Evolutionary conservation across 2,113 vertebrate species (phyloP).

Genomic region (Halcyon senegalensis): DNA sequence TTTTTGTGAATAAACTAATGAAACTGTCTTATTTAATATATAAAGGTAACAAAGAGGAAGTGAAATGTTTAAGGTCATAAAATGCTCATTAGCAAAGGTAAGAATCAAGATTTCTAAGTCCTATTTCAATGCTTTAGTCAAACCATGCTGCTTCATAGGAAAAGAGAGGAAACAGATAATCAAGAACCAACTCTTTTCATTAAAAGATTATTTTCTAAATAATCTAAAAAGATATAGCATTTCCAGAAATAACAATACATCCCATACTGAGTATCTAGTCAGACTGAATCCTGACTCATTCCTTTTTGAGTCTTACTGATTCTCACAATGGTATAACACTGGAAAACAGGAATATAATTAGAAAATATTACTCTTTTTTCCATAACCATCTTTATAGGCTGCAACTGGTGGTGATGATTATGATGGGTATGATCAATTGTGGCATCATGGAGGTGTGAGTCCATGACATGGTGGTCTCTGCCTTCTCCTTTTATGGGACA

Average conservation of each 20-base stretch:
- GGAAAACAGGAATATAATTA: neutral
- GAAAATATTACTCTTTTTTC: neutral
- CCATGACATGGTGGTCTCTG: neutral
- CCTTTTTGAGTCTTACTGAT: neutral
- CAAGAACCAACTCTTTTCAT: fast-evolving
- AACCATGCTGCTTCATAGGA: neutral
- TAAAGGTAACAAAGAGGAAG: neutral
- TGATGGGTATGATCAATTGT: neutral
- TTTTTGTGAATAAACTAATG: neutral
- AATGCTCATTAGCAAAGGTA: neutral
- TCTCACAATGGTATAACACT: neutral
- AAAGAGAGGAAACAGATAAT: neutral
- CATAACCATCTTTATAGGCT: neutral
- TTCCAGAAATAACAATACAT: neutral
- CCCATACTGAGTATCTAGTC: neutral
- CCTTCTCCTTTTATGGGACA: neutral
- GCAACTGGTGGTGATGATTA: neutral
- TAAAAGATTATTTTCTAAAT: neutral
- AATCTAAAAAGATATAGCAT: neutral
- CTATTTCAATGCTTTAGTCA: neutral
- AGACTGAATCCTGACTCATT: neutral
- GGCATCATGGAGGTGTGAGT: neutral
- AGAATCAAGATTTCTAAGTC: neutral
- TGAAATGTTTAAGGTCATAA: neutral
- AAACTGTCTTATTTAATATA: neutral